phyloP scores from a whole-genome alignment of 1,140 invertebrate genomes.

The Spodoptera frugiperda region DNA sequence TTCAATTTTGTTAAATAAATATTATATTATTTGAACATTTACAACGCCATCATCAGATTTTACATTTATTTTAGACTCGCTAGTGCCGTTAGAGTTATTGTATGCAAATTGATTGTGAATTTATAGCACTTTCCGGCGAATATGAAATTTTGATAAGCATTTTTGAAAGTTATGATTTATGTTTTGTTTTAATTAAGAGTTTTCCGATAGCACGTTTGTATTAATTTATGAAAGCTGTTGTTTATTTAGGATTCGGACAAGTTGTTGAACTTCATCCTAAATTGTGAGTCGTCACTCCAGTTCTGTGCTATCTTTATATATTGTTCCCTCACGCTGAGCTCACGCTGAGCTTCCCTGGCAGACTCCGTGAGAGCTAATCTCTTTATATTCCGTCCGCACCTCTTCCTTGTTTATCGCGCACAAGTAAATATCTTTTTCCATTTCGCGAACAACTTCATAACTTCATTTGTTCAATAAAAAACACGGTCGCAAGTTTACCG shows the following conservation, averaged over 20 bases:
- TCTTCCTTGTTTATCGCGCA: background rate
- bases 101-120: background rate
- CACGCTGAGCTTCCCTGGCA: too few species aligned
- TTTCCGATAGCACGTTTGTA: too few species aligned
- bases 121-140: conserved; percentile 2
- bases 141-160: too few species aligned
- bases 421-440: conserved; percentile 10
- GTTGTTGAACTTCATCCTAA: too few species aligned
- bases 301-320: too few species aligned
- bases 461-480: conserved; percentile 29
- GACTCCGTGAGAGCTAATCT: background rate
- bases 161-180: too few species aligned
- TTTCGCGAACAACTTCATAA: conserved; percentile 19
- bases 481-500: background rate
- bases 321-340: too few species aligned
- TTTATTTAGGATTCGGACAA: too few species aligned
- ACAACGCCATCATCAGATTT: conserved; percentile 13
- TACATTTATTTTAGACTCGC: conserved; percentile 21
- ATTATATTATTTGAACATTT: conserved; percentile 34
- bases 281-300: too few species aligned
- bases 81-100: background rate
- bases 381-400: background rate
- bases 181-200: too few species aligned
- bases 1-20: conserved; percentile 41
- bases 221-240: too few species aligned